phyloP scores from a whole-genome alignment of 2,888 invertebrate genomes.

The Drosophila robusta region DNA sequence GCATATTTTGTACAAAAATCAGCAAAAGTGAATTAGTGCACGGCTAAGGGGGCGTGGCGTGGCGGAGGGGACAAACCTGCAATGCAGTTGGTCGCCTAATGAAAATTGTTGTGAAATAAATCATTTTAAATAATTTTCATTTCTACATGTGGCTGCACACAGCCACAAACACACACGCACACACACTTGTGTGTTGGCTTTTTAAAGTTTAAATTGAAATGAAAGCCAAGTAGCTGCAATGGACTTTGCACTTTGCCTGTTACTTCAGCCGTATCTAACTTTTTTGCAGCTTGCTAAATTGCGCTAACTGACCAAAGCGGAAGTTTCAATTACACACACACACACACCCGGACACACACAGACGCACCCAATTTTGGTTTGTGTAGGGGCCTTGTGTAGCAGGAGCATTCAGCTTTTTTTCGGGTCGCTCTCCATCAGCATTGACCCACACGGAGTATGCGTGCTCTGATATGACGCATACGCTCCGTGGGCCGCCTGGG shows the following conservation, averaged over 20 bases:
- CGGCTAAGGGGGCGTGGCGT: constrained; percentile 8
- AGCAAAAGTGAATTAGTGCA: constrained; percentile 78
- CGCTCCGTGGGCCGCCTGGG: constrained; percentile 56
- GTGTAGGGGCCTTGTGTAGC: constrained; percentile 38
- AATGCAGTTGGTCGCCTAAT: constrained; percentile 72
- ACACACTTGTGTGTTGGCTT: constrained; percentile 30
- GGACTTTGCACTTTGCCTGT: constrained; percentile 79
- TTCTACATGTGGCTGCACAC: constrained; percentile 62
- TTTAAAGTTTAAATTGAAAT: constrained; percentile 77
- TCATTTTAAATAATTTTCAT: constrained; percentile 78
- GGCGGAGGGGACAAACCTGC: constrained; percentile 46
- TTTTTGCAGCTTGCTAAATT: constrained; percentile 80
- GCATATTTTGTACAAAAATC: constrained; percentile 68
- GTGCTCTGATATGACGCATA: constrained; percentile 71
- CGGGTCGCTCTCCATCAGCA: constrained; percentile 47
- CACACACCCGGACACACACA: constrained; percentile 26
- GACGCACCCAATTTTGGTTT: constrained; percentile 9
- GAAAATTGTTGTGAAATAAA: constrained; percentile 80
- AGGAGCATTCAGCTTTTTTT: constrained; percentile 23
- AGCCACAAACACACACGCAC: constrained; percentile 13
- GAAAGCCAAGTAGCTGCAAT: constrained; percentile 78
- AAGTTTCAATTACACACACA: constrained; percentile 73
- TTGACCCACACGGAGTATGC: constrained; percentile 76
- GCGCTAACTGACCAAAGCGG: constrained; percentile 81
- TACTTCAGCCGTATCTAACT: constrained; percentile 77